Conservation (phyloP, 1,140 invertebrate species). For the Gryon sp. region DNA sequence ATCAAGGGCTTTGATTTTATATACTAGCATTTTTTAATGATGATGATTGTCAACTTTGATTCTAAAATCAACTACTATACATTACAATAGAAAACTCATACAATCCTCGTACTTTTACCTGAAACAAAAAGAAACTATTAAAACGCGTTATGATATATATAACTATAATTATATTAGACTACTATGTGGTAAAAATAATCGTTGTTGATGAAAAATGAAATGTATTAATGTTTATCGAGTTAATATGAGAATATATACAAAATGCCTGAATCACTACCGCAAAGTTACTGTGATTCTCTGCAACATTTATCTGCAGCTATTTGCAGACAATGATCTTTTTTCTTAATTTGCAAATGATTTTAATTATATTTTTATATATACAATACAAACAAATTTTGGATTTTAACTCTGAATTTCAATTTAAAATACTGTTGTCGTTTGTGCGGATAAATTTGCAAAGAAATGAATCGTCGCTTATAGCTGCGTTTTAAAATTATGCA, state of each 20-base stretch:
- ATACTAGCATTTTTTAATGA: slow-evolving; percentile 12
- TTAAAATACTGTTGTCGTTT: neutral
- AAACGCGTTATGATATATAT: neutral
- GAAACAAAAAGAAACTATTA: slow-evolving; percentile 10
- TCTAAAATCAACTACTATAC: too few relatives aligned
- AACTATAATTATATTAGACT: slow-evolving; percentile 11
- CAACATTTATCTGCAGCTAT: slow-evolving; percentile 33
- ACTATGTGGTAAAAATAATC: slow-evolving; percentile 20
- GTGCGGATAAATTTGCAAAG: slow-evolving; percentile 44
- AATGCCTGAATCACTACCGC: slow-evolving; percentile 14
- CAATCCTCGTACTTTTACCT: slow-evolving; percentile 17
- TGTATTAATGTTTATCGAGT: slow-evolving; percentile 42
- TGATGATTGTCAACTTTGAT: slow-evolving; percentile 2
- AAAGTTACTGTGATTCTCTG: slow-evolving; percentile 40
- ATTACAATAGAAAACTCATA: slow-evolving; percentile 15
- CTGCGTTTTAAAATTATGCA: slow-evolving; percentile 29
- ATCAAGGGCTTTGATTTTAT: slow-evolving; percentile 11
- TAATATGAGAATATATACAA: slow-evolving; percentile 31
- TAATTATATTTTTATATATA: slow-evolving; percentile 9
- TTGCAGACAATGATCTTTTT: slow-evolving; percentile 9
- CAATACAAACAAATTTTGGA: neutral
- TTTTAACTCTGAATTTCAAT: too few relatives aligned
- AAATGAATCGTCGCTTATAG: slow-evolving; percentile 42
- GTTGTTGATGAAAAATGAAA: slow-evolving; percentile 41
- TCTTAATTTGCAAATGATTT: slow-evolving; percentile 9